These are phyloP conservation scores for Euzophera pinguis DNA, from an alignment of 2,888 invertebrate species.

Conservation along the genomic window DNA sequence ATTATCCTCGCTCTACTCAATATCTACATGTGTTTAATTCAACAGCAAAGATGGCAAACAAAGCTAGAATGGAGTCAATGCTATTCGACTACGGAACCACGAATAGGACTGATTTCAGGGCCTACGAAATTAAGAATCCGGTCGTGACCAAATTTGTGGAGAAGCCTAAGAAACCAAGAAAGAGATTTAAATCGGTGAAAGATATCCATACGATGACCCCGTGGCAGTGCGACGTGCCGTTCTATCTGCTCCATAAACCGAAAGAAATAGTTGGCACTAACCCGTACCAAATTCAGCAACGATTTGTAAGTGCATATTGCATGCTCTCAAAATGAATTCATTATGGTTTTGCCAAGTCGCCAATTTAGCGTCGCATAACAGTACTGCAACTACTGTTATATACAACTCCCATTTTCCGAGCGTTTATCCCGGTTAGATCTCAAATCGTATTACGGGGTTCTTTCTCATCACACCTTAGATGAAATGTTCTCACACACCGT, in stretches of 20 bases:
- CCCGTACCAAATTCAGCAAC: conserved; percentile 28
- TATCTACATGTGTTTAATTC: background rate
- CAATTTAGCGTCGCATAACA: no score
- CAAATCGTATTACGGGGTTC: no score
- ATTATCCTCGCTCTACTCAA: no score
- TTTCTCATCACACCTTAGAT: no score
- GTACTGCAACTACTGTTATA: no score
- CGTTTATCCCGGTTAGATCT: no score
- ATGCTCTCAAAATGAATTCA: no score
- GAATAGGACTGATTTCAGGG: conserved; percentile 14
- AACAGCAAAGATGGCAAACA: background rate
- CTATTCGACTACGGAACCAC: conserved; percentile 45
- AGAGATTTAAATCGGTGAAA: conserved; percentile 23
- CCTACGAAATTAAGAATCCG: conserved; percentile 22
- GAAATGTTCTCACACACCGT: no score
- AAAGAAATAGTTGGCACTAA: conserved; percentile 36
- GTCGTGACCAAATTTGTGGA: conserved; percentile 29
- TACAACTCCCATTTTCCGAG: no score
- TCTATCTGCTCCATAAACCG: conserved; percentile 35
- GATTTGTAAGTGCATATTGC: background rate
- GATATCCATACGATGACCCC: conserved; percentile 41
- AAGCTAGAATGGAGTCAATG: conserved; percentile 31
- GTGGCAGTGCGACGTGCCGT: conserved; percentile 39
- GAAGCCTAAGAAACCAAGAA: conserved; percentile 19
- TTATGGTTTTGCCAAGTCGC: no score